Conservation (phyloP, 2,113 vertebrate genomes). For the Narcine bancroftii region DNA sequence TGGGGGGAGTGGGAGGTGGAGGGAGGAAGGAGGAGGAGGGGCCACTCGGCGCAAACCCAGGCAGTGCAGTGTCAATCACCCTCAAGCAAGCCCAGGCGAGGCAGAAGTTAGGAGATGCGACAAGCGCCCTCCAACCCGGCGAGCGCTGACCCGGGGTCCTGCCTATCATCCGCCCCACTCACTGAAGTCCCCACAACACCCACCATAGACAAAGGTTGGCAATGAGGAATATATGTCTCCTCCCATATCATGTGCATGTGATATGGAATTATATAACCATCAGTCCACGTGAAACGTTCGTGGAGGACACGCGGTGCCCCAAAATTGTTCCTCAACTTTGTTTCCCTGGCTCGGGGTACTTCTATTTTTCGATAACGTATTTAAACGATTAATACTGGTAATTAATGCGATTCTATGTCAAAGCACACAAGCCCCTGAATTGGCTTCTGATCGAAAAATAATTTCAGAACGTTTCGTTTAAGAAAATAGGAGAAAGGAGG, state of each 20-base stretch:
- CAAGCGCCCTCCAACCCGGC: neutral
- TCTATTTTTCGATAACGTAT: too few species aligned
- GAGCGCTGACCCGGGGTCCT: too few species aligned
- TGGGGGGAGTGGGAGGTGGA: conserved; percentile 20
- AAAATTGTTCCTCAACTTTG: too few species aligned
- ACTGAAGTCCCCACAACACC: too few species aligned
- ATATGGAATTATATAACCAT: neutral
- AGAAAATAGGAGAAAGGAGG: neutral
- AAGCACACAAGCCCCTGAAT: neutral
- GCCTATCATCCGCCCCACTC: too few species aligned
- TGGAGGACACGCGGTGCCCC: too few species aligned
- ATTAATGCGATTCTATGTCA: neutral
- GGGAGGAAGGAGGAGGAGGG: conserved; percentile 25
- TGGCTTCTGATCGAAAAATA: neutral
- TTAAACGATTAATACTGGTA: neutral
- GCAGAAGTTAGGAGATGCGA: neutral
- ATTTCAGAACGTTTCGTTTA: neutral
- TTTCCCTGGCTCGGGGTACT: too few species aligned
- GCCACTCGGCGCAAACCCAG: neutral
- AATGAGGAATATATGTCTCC: too few species aligned
- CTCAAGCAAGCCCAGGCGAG: neutral
- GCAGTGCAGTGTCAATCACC: neutral
- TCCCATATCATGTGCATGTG: neutral
- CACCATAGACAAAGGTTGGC: too few species aligned
- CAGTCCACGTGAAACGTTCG: neutral